Evolutionary conservation across 2,888 invertebrate species (phyloP).

Genomic region (Ceraclea dissimilis): DNA sequence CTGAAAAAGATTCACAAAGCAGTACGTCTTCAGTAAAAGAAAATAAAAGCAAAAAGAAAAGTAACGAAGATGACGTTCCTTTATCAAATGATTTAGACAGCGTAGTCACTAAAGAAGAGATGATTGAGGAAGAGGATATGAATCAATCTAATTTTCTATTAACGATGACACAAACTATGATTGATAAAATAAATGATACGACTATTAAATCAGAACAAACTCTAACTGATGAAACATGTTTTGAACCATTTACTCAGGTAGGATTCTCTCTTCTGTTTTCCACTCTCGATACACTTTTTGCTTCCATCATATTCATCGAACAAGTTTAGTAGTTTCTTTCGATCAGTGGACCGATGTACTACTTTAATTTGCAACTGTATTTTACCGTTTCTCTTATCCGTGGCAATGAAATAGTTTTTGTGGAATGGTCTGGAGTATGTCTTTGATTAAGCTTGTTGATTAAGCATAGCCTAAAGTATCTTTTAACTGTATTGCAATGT

Average conservation of each 20-base stretch:
- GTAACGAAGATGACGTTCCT: neutral
- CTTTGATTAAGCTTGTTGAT: no score
- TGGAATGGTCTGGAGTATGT: no score
- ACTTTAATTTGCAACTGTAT: no score
- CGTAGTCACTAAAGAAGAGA: slow-evolving; percentile 30
- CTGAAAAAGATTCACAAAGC: neutral
- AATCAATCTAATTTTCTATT: slow-evolving; percentile 61
- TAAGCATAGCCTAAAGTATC: no score
- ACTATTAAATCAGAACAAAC: slow-evolving; percentile 30
- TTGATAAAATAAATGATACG: slow-evolving; percentile 27
- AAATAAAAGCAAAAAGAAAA: neutral
- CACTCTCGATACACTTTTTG: no score
- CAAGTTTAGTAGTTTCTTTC: no score
- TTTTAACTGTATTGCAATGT: no score
- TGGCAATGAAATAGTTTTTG: no score
- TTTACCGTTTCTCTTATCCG: no score
- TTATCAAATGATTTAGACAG: slow-evolving; percentile 27
- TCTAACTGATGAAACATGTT: slow-evolving; percentile 37
- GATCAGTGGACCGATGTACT: no score
- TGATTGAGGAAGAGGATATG: slow-evolving; percentile 36
- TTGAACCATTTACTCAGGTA: slow-evolving; percentile 60
- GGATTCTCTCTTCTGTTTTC: no score
- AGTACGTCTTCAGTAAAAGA: neutral
- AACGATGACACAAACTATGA: slow-evolving; percentile 55
- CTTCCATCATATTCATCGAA: no score